phyloP scores from a whole-genome alignment of 2,888 invertebrate genomes.

The Drosophila colorata region DNA sequence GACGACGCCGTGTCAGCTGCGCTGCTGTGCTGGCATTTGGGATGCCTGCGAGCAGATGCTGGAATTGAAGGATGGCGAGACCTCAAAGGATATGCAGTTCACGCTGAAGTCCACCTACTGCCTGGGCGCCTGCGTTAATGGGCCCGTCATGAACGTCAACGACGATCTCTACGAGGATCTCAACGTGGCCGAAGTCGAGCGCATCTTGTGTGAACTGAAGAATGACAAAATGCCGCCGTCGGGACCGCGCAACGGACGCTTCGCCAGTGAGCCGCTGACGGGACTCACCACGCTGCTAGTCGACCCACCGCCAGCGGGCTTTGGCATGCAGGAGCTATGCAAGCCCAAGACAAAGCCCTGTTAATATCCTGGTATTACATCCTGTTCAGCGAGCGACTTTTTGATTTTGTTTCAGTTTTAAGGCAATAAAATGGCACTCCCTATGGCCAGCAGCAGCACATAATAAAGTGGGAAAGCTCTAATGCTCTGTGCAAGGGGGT shows the following conservation, averaged over 20 bases:
- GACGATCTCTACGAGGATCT: slow-evolving; percentile 63
- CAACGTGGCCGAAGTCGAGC: slow-evolving; percentile 11
- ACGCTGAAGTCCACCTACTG: slow-evolving; percentile 41
- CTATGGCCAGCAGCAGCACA: slow-evolving; percentile 13
- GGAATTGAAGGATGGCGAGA: slow-evolving; percentile 36
- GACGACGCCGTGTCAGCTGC: slow-evolving; percentile 53
- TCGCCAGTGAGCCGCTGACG: slow-evolving; percentile 44
- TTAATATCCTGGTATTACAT: slow-evolving; percentile 7
- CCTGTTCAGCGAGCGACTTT: neutral
- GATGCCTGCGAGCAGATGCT: slow-evolving; percentile 32
- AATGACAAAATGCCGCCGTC: slow-evolving; percentile 25
- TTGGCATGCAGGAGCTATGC: slow-evolving; percentile 47
- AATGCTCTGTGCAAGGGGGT: neutral
- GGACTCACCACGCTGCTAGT: slow-evolving; percentile 35
- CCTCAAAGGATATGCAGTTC: slow-evolving; percentile 63
- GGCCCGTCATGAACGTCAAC: slow-evolving; percentile 54
- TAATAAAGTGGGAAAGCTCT: slow-evolving; percentile 13
- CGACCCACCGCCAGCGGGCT: slow-evolving; percentile 50
- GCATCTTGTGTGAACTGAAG: slow-evolving; percentile 31
- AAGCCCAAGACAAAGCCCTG: slow-evolving; percentile 14
- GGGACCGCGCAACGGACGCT: slow-evolving; percentile 48
- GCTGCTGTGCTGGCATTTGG: slow-evolving; percentile 42
- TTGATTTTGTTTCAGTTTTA: slow-evolving; percentile 21
- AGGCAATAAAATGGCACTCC: slow-evolving; percentile 56
- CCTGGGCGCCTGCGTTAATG: slow-evolving; percentile 63